Evolutionary conservation across 2,888 invertebrate species (phyloP).

Genomic region (Oeneis ivallda): DNA sequence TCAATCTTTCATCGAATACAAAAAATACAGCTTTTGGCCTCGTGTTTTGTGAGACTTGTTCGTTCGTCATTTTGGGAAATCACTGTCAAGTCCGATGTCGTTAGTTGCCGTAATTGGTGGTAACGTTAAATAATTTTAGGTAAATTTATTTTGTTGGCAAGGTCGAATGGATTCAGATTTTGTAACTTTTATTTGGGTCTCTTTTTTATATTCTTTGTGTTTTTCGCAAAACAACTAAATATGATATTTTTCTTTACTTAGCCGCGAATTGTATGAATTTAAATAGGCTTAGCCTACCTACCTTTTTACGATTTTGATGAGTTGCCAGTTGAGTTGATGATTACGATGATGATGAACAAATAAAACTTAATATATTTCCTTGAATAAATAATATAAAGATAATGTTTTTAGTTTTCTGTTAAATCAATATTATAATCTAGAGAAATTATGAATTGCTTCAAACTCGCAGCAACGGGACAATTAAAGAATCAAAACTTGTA

Average conservation of each 20-base stretch:
- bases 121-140: conserved; percentile 20
- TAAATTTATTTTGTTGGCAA: conserved; percentile 11
- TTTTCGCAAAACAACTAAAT: neutral
- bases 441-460: too few relatives aligned
- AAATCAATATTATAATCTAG: too few relatives aligned
- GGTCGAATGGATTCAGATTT: conserved; percentile 14
- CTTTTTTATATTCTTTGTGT: neutral
- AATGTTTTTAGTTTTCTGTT: too few relatives aligned
- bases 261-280: neutral
- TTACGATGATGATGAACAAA: too few relatives aligned
- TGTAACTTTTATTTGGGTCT: conserved; percentile 5
- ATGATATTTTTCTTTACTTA: neutral
- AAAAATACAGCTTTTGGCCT: conserved; percentile 11
- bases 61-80: conserved; percentile 30
- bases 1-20: neutral
- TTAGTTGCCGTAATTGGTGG: conserved; percentile 16
- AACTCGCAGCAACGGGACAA: too few relatives aligned
- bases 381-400: too few relatives aligned
- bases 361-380: too few relatives aligned
- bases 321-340: too few relatives aligned
- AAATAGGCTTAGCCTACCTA: neutral
- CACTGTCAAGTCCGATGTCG: neutral
- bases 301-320: too few relatives aligned
- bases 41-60: conserved; percentile 14
- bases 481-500: too few relatives aligned